phyloP scores from a whole-genome alignment of 2,888 invertebrate species.

The Caprella mutica region DNA sequence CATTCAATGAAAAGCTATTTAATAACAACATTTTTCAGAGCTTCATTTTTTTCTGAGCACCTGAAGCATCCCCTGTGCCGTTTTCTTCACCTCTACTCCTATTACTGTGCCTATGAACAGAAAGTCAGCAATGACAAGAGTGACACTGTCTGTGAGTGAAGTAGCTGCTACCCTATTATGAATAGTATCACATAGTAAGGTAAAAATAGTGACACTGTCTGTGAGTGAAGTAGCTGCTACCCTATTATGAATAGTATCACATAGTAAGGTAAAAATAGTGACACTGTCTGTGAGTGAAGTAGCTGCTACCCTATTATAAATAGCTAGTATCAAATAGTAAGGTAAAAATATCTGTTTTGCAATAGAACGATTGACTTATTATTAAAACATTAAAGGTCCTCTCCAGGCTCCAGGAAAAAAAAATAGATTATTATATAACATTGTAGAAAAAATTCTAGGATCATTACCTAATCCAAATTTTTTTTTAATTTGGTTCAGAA shows the following conservation, averaged over 20 bases:
- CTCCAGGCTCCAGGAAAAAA: too few species aligned
- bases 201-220: constrained; percentile 54
- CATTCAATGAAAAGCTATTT: too few species aligned
- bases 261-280: constrained; percentile 64
- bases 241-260: too few species aligned
- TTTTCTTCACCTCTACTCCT: constrained; percentile 74
- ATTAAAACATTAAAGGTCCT: too few species aligned
- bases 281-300: constrained; percentile 39
- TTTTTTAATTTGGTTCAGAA: too few species aligned
- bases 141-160: constrained; percentile 42
- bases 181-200: too few species aligned
- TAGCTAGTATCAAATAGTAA: too few species aligned
- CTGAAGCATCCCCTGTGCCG: constrained; percentile 58
- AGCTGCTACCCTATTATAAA: not conserved
- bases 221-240: constrained; percentile 9
- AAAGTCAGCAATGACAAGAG: constrained; percentile 72
- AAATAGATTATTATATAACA: too few species aligned
- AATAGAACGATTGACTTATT: too few species aligned
- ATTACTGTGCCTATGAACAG: constrained; percentile 80
- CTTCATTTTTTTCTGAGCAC: constrained; percentile 61
- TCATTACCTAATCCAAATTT: too few species aligned
- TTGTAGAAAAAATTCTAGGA: too few species aligned
- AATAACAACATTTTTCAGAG: constrained; percentile 11
- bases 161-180: not conserved
- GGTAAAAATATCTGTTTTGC: too few species aligned